A percentile compares a stretch with the other conserved stretches of the same genome.
These are phyloP conservation scores for Heliothis subflexa DNA, from an alignment of 1,140 invertebrate species.

Conservation along the genomic window DNA sequence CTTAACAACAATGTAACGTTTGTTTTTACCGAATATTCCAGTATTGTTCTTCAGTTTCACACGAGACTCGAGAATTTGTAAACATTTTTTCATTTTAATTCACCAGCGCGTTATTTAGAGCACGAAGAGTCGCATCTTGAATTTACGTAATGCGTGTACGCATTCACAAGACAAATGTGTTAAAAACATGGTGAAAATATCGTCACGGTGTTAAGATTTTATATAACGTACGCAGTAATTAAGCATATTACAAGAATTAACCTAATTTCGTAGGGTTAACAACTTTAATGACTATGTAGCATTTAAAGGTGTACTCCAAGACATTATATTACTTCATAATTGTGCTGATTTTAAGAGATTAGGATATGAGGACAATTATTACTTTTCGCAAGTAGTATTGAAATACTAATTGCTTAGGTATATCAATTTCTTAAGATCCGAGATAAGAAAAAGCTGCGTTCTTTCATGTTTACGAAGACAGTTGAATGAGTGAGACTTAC, in stretches of 20 bases:
- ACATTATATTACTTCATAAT: conserved; percentile 7
- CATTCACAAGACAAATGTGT: conserved; percentile 19
- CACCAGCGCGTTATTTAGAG: conserved; percentile 59
- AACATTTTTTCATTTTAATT: conserved; percentile 35
- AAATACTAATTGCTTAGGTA: background rate
- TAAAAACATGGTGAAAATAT: conserved; percentile 13
- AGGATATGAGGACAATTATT: background rate
- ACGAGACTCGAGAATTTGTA: conserved; percentile 53
- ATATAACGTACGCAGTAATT: conserved; percentile 18
- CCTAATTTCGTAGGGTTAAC: conserved; percentile 5
- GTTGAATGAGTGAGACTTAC: conserved; percentile 21
- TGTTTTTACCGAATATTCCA: conserved; percentile 28
- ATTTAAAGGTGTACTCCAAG: background rate
- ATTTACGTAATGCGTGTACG: conserved; percentile 47
- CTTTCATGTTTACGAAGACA: background rate
- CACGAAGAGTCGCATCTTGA: conserved; percentile 47
- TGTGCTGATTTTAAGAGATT: background rate
- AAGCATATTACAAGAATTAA: background rate
- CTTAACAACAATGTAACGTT: conserved; percentile 9
- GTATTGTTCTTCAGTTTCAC: conserved; percentile 48
- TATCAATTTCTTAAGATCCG: background rate
- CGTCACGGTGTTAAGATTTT: conserved; percentile 9
- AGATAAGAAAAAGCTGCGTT: background rate
- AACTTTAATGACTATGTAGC: background rate
- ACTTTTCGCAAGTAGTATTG: background rate